Evolutionary conservation across 2,113 vertebrate genomes (phyloP), one percentile per base, ranked within the genome.

Genomic region (Macaca mulatta): DNA sequence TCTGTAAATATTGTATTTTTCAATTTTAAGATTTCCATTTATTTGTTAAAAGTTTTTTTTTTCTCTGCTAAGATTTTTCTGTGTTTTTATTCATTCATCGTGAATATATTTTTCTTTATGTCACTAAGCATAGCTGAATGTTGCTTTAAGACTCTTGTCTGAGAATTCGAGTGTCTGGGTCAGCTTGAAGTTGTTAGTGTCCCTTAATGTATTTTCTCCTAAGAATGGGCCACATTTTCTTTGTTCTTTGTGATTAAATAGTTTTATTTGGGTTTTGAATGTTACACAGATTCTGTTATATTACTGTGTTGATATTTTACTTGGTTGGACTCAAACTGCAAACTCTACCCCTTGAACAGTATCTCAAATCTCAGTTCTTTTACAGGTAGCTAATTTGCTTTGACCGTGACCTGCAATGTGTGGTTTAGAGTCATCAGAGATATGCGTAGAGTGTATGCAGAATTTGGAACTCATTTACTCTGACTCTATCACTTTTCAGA

Each of bases 291-390:
- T 86, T 95, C 27, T 89, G 40, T 82, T 92, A 22, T 25, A 43
- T 78, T 92, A 61, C 25, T 80, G n/a, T 95, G 43, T 80, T 93
- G 80, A 40, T 38, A 86, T 86, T 93, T 79, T 75, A 77, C 72
- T 93, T 89, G 35, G 48, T 83, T 48, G 23, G 52, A 50, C 35
- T 83, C 77, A 82, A 74, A 83, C 50, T 30, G 17, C 43, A 43
- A 95, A 48, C 30, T 79, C 38, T 74, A 14, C 50, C 32, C 52
- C 18, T 52, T 72, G 70, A 23, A 84, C 22, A 69, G 57, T 55
- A 72, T 69, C 9, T 82, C 38, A 50, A 12, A 88, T 40, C 14
- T 59, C 20, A 40, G 30, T 70, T 69, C 67, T 78, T 82, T 52
- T n/a, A 55, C 20, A 8, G 81, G 87, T 40, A 89, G 84, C 45